Evolutionary conservation across 2,797 vertebrate genomes (phyloP), one percentile per base, ranked within the genome.

Genomic region (Clarias fuscus): DNA sequence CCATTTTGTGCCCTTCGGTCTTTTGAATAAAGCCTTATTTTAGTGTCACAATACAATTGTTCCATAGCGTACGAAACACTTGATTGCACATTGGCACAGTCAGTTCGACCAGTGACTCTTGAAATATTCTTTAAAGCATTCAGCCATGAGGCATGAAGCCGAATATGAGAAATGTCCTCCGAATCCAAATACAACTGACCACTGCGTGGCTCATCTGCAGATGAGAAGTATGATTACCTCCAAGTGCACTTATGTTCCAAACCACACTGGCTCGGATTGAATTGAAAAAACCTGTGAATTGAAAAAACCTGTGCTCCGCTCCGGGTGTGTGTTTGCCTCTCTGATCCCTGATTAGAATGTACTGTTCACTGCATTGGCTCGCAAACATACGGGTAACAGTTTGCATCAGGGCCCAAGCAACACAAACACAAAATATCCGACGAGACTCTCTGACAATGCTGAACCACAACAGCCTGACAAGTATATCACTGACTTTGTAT

Each of bases 261-360:
- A 3, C 37, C 24, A 64, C 61, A 65, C 14, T 72, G 64, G 59
- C 70, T 88, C 59, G 89, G 6, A 81, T 24, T 76, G 48, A 86
- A 83, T 84, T 83, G n/a, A n/a, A n/a, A n/a, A n/a, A n/a, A n/a
- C n/a, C n/a, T n/a, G n/a, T n/a, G n/a, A n/a, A n/a, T n/a, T n/a
- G n/a, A n/a, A n/a, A n/a, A n/a, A n/a, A 86, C 85, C 61, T 73
- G 83, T 91, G 53, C 15, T 77, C 43, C 59, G 90, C 58, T 48
- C 80, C 85, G 56, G 59, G 40, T 67, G 70, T 73, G 70, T 82
- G 53, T 78, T 37, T 75, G 37, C 43, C 62, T 73, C 14, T 83
- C 24, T 83, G 33, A 65, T 48, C 37, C 22, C 76, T 30, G 37
- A 37, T 40, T 48, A 64, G 15, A 59, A 64, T 67, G n/a, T n/a